These are phyloP conservation scores for Leguminivora glycinivorella DNA, from an alignment of 1,140 invertebrate species.

Conservation along the genomic window DNA sequence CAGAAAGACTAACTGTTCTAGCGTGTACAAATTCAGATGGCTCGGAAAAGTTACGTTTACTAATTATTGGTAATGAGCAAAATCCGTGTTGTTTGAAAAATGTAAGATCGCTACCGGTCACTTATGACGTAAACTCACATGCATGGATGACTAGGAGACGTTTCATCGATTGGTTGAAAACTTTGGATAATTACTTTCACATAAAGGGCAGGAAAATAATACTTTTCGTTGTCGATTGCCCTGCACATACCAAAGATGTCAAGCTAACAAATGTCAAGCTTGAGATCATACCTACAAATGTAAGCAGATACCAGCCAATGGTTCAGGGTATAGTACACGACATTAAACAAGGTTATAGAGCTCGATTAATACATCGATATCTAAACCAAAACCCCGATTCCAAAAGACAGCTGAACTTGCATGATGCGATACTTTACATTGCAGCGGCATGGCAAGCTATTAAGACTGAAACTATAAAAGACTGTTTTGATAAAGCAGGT, in stretches of 20 bases:
- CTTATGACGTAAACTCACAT: constrained; percentile 61
- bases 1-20: constrained; percentile 65
- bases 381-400: constrained; percentile 34
- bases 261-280: constrained; percentile 36
- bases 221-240: constrained; percentile 55
- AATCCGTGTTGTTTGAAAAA: constrained; percentile 52
- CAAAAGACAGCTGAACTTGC: constrained; percentile 35
- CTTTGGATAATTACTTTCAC: constrained; percentile 11
- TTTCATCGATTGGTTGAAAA: constrained; percentile 32
- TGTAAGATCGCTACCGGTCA: constrained; percentile 50
- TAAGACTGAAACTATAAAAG: constrained; percentile 37
- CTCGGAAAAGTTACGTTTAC: constrained; percentile 54
- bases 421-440: constrained; percentile 38
- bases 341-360: constrained; percentile 34
- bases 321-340: constrained; percentile 48
- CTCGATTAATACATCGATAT: constrained; percentile 33
- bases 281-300: constrained; percentile 70
- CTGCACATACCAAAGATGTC: constrained; percentile 42
- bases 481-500: constrained; percentile 40
- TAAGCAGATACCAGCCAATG: constrained; percentile 57
- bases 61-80: constrained; percentile 62
- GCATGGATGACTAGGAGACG: constrained; percentile 60
- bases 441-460: constrained; percentile 38
- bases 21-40: constrained; percentile 58
- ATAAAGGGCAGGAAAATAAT: constrained; percentile 26